phyloP scores from a whole-genome alignment of 2,888 invertebrate species.

The Patella ulyssiponensis region DNA sequence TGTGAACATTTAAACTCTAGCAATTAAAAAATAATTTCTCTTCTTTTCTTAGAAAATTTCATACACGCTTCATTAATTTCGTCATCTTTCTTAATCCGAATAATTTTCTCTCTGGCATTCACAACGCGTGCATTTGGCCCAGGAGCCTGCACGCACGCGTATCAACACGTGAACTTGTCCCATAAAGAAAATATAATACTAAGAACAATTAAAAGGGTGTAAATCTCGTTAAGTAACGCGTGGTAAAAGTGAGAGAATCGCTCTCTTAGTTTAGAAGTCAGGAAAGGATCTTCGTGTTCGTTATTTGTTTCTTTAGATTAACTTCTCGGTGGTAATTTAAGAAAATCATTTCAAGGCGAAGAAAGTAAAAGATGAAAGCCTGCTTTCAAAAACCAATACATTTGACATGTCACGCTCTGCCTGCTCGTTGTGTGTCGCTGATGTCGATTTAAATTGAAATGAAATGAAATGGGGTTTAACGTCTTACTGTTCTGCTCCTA shows the following conservation, averaged over 20 bases:
- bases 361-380: background rate
- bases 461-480: too few relatives aligned
- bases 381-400: background rate
- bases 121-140: background rate
- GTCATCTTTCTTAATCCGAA: slow-evolving; percentile 6
- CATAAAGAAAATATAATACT: background rate
- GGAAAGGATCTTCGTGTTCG: background rate
- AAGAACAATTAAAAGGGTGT: slow-evolving; percentile 11
- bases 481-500: too few relatives aligned
- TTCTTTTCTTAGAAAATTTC: background rate
- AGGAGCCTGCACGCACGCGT: background rate
- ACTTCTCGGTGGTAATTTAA: background rate
- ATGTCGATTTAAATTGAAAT: too few relatives aligned
- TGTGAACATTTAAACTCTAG: background rate
- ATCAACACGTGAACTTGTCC: background rate
- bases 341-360: background rate
- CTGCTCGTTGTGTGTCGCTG: too few relatives aligned
- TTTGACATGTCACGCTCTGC: too few relatives aligned
- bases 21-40: slow-evolving; percentile 4
- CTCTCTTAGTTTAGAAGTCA: background rate
- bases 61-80: slow-evolving; percentile 8
- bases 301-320: background rate
- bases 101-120: background rate
- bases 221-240: slow-evolving; percentile 7
- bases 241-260: background rate